Conservation (phyloP, 92 coral and sea anemone species). For the Porites lobata region DNA sequence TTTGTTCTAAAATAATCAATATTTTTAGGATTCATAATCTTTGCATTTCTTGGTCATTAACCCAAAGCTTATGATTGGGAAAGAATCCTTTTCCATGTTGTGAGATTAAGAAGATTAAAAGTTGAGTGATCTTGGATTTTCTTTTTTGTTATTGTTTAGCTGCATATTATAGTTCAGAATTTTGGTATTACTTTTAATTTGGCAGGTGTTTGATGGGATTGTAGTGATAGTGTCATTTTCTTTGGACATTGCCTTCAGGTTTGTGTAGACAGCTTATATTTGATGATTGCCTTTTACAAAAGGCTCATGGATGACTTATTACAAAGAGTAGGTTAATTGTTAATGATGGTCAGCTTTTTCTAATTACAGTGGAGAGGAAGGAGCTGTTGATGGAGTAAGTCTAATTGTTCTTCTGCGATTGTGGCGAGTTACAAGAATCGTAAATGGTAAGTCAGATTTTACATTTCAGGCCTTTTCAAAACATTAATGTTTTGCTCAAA, state of each 20-base stretch:
- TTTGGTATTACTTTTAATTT: background rate
- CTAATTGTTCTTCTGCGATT: constrained; percentile 91
- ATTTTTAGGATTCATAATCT: too few species aligned
- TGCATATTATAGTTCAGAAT: too few species aligned
- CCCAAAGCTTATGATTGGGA: too few species aligned
- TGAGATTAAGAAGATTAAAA: background rate
- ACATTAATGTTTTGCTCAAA: background rate
- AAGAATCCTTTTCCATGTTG: too few species aligned
- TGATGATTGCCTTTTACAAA: background rate
- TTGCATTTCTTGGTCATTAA: too few species aligned
- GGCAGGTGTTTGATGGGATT: constrained; percentile 95
- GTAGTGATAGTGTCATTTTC: constrained; percentile 93
- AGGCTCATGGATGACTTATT: too few species aligned
- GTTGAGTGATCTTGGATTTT: too few species aligned
- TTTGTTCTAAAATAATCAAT: too few species aligned
- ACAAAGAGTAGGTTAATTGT: background rate
- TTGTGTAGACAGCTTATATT: background rate
- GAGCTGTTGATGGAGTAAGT: constrained; percentile 84
- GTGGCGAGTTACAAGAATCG: constrained; percentile 98
- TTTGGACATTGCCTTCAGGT: constrained; percentile 97
- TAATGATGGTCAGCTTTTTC: background rate
- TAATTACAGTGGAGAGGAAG: constrained; percentile 64
- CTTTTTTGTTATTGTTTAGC: too few species aligned
- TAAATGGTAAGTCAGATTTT: constrained; percentile 78
- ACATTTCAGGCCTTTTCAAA: background rate